Conservation (phyloP, 2,888 invertebrate species). For the Euplexia lucipara region DNA sequence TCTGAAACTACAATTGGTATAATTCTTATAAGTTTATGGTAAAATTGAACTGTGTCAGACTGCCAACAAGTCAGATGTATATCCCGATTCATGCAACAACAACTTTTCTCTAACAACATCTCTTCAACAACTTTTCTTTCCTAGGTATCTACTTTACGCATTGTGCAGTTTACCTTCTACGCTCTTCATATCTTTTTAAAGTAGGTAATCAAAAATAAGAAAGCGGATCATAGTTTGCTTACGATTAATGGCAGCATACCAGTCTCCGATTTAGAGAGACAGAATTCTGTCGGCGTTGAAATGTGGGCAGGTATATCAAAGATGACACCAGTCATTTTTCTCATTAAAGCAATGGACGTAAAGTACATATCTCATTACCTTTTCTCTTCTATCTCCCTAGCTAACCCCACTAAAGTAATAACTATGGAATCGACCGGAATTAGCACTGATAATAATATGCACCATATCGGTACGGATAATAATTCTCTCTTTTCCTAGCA, state of each 20-base stretch:
- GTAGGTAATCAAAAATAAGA: not conserved
- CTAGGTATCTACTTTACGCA: not conserved
- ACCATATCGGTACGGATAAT: constrained; percentile 15
- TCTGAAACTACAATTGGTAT: constrained; percentile 5
- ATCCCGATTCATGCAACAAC: constrained; percentile 4
- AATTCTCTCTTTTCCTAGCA: constrained; percentile 11
- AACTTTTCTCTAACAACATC: constrained; percentile 15
- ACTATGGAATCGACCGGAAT: not conserved
- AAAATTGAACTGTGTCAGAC: constrained; percentile 3
- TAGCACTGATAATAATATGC: not conserved
- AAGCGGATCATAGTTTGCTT: constrained; percentile 4
- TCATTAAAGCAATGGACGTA: constrained; percentile 1
- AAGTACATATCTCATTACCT: not conserved
- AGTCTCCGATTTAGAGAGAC: not conserved
- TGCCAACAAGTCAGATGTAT: not conserved
- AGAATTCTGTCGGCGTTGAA: not conserved
- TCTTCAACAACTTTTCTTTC: constrained; percentile 6
- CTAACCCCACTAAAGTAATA: not conserved
- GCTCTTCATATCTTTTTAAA: constrained; percentile 7
- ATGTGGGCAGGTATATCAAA: not conserved
- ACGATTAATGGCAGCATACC: not conserved
- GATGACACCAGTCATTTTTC: not conserved
- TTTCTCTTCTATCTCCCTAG: not conserved
- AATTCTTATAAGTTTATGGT: not conserved
- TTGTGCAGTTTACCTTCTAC: not conserved